Conservation (phyloP, 2,888 invertebrate genomes). For the Miltochrista miniata region DNA sequence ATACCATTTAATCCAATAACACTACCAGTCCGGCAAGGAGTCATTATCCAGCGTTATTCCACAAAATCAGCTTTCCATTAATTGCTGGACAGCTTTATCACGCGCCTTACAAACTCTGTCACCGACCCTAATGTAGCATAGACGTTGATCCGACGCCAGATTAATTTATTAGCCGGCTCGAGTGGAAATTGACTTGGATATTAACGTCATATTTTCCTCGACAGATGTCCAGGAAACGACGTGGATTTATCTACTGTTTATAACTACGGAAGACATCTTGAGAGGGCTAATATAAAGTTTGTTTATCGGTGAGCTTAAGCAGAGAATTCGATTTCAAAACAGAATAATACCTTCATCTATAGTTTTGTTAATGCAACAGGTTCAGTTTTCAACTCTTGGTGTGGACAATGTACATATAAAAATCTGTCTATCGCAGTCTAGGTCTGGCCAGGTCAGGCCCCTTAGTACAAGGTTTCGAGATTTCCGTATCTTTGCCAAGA, state of each 20-base stretch:
- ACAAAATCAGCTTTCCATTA: slow-evolving; percentile 75
- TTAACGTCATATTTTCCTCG: slow-evolving; percentile 66
- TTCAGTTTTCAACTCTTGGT: no score
- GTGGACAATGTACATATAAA: no score
- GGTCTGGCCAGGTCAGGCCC: no score
- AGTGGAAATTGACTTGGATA: slow-evolving; percentile 65
- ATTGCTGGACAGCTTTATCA: slow-evolving; percentile 69
- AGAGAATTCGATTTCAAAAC: background rate
- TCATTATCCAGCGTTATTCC: slow-evolving; percentile 63
- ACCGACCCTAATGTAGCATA: slow-evolving; percentile 62
- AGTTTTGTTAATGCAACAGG: no score
- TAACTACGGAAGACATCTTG: slow-evolving; percentile 35
- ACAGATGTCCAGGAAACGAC: slow-evolving; percentile 48
- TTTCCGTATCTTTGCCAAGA: no score
- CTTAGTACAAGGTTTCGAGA: no score
- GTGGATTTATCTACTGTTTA: slow-evolving; percentile 47
- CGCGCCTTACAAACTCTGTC: slow-evolving; percentile 49
- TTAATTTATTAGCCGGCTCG: slow-evolving; percentile 70
- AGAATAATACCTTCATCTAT: background rate
- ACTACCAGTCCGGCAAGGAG: slow-evolving; percentile 35
- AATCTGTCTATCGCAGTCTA: no score
- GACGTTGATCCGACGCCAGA: slow-evolving; percentile 72
- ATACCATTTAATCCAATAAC: slow-evolving; percentile 51
- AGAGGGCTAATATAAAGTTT: slow-evolving; percentile 21
- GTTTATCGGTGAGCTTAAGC: slow-evolving; percentile 2